These are phyloP conservation scores for Leptopilina drosophilae DNA, from an alignment of 2,888 invertebrate genomes.

Conservation along the genomic window DNA sequence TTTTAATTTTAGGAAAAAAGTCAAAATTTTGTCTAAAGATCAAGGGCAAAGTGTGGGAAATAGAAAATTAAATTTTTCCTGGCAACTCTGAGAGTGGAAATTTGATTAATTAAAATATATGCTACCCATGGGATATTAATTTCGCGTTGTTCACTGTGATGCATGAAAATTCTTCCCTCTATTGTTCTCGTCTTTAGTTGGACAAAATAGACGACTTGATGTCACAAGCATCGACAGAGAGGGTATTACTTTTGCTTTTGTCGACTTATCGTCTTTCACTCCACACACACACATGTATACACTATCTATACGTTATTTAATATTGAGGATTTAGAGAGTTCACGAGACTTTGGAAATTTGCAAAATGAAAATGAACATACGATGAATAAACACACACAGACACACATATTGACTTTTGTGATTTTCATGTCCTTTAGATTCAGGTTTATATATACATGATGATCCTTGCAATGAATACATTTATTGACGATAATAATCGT, in stretches of 20 bases:
- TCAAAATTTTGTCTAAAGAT: too few relatives aligned
- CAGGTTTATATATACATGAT: slow-evolving; percentile 9
- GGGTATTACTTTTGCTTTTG: not conserved
- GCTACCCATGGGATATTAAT: not conserved
- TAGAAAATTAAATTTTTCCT: too few relatives aligned
- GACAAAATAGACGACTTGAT: not conserved
- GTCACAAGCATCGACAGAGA: slow-evolving; percentile 18
- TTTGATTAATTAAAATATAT: not conserved
- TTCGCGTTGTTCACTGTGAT: not conserved
- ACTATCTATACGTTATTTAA: slow-evolving; percentile 4
- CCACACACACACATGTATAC: too few relatives aligned
- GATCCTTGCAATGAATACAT: slow-evolving; percentile 6
- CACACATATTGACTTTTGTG: not conserved
- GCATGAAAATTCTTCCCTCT: not conserved
- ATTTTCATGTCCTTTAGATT: not conserved
- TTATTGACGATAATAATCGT: slow-evolving; percentile 14
- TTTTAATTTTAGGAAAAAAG: too few relatives aligned
- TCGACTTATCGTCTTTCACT: not conserved
- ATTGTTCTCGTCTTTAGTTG: not conserved
- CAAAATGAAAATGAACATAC: not conserved
- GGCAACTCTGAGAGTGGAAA: not conserved
- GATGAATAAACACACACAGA: not conserved
- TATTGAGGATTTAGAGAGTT: slow-evolving; percentile 25
- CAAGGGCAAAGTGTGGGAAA: too few relatives aligned
- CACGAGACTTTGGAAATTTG: not conserved